Percentiles rank a stretch among this genome's conserved stretches.
phyloP scores from a whole-genome alignment of 2,888 invertebrate genomes.

The Onthophagus sagittarius region DNA sequence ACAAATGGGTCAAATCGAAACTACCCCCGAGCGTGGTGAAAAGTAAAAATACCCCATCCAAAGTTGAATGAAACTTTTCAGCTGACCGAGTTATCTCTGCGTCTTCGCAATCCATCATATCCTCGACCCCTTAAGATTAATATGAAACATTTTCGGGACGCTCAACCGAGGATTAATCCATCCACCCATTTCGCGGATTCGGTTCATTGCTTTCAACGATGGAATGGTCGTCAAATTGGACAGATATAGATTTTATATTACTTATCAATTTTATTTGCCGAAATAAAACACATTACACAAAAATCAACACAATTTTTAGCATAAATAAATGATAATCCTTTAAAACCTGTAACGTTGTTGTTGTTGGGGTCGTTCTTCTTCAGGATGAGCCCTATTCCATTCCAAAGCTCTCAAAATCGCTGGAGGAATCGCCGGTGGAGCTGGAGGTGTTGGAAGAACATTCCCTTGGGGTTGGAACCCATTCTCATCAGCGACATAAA shows the following conservation, averaged over 20 bases:
- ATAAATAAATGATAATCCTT: not conserved
- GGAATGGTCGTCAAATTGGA: not conserved
- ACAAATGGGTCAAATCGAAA: conserved; percentile 20
- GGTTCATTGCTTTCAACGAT: not conserved
- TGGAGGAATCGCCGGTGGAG: not conserved
- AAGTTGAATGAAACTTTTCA: conserved; percentile 22
- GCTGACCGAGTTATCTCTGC: conserved; percentile 20
- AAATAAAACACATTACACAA: not conserved
- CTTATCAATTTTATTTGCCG: not conserved
- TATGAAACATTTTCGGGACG: conserved; percentile 9
- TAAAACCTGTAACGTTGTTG: not conserved
- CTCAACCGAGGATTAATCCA: conserved; percentile 5
- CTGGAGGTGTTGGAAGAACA: not conserved
- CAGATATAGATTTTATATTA: not conserved
- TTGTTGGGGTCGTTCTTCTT: not conserved
- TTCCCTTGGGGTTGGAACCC: not conserved
- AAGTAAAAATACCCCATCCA: conserved; percentile 19
- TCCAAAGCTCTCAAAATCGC: not conserved
- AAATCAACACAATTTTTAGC: not conserved
- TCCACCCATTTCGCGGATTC: not conserved
- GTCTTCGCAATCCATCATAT: conserved; percentile 7
- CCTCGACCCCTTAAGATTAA: conserved; percentile 9
- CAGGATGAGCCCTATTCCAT: not conserved
- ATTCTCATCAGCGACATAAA: not conserved
- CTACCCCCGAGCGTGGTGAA: conserved; percentile 18